Evolutionary conservation across 1,140 invertebrate species (phyloP).

Genomic region (Aphidius gifuensis): DNA sequence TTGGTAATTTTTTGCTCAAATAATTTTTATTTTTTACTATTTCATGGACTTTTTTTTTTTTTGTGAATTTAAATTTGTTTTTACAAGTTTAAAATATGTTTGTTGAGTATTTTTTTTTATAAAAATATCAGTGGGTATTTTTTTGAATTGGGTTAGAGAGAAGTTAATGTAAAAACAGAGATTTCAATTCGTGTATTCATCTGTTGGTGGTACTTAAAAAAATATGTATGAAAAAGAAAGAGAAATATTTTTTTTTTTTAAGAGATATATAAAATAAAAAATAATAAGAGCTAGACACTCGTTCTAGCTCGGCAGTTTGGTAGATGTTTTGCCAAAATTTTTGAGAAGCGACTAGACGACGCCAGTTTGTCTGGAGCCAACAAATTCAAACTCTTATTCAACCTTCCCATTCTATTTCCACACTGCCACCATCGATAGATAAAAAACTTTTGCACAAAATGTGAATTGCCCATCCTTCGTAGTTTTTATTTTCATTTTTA

Average conservation of each 20-base stretch:
- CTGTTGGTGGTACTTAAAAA: background rate
- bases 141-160: no score
- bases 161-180: conserved; percentile 1
- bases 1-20: no score
- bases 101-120: no score
- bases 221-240: background rate
- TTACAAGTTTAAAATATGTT: no score
- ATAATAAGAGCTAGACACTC: background rate
- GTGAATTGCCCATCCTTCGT: no score
- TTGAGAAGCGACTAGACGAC: conserved; percentile 44
- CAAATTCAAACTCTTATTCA: conserved; percentile 32
- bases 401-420: conserved; percentile 12
- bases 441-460: conserved; percentile 28
- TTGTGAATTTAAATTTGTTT: no score
- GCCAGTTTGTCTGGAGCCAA: conserved; percentile 50
- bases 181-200: background rate
- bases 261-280: background rate
- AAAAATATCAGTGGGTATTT: no score
- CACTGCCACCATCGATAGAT: conserved; percentile 33
- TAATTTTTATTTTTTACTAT: no score
- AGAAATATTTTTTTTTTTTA: no score
- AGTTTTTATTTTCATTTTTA: no score
- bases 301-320: conserved; percentile 22
- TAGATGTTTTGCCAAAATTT: conserved; percentile 50
- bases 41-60: no score